Percentiles rank a stretch among this genome's conserved stretches.
Evolutionary conservation across 2,797 vertebrate genomes (phyloP).

Genomic region (Channa striata): DNA sequence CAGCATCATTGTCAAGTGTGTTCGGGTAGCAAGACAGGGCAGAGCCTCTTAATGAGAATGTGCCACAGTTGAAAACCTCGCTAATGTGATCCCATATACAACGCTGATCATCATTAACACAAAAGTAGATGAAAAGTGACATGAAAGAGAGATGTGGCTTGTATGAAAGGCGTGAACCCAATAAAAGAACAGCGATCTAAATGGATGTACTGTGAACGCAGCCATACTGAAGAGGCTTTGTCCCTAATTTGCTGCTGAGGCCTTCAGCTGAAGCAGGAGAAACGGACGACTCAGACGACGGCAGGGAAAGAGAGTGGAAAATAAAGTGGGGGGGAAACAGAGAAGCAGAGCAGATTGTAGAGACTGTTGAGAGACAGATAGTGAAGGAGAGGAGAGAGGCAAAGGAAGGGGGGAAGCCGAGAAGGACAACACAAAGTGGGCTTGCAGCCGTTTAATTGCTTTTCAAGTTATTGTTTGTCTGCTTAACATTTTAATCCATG

Average conservation of each 20-base stretch:
- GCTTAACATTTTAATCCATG: constrained; percentile 46
- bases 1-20: constrained; percentile 46
- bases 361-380: background rate
- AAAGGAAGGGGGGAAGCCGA: constrained; percentile 3
- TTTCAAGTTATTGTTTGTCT: constrained; percentile 41
- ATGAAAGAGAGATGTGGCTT: constrained; percentile 51
- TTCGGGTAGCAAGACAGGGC: constrained; percentile 49
- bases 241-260: constrained; percentile 28
- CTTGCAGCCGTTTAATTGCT: constrained; percentile 21
- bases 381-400: constrained; percentile 14
- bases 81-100: constrained; percentile 37
- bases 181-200: constrained; percentile 46
- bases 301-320: background rate
- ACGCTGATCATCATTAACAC: constrained; percentile 31
- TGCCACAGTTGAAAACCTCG: constrained; percentile 17
- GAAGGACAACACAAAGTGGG: background rate
- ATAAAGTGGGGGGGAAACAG: background rate
- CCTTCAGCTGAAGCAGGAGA: constrained; percentile 46
- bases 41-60: constrained; percentile 50
- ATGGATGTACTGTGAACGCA: constrained; percentile 50
- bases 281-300: background rate
- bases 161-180: constrained; percentile 37
- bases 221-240: constrained; percentile 39
- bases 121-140: constrained; percentile 49
- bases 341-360: constrained; percentile 6